Evolutionary conservation across 2,888 invertebrate genomes (phyloP), one percentile per base, ranked within the genome.

Genomic region (Drosophila subsilvestris): DNA sequence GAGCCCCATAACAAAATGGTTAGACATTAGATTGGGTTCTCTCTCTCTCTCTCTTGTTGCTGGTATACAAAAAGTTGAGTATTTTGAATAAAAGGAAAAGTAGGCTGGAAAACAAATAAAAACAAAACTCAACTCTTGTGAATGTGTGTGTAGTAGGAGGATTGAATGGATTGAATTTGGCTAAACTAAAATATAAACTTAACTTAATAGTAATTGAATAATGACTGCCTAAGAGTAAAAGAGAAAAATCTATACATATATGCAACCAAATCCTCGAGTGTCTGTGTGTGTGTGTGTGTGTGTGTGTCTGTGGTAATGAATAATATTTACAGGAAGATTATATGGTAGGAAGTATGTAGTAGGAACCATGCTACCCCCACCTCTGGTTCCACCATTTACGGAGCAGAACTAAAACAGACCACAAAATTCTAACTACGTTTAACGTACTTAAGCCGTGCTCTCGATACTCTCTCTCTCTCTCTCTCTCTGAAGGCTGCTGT

Each of bases 361-460:
- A 4, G 27, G 22, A 37, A 37, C 20, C 37, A 17, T 51, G 14
- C 17, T 10, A 29, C 9, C 8, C 20, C n/a, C 8, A 14, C n/a
- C 12, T 20, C 18, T 37, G 37, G 37, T 37, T 37, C 37, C 37
- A 8, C 12, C 47, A 12, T 25, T 25, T 4, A 5, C 10, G 43
- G 9, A n/a, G 37, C 37, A 42, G n/a, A 56, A 56, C 29, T 29
- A 25, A 56, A 56, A 44, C 70, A 80, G 37, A 37, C 2, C 37
- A 58, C 22, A 29, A 17, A 78, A 69, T 72, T 78, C 75, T 75
- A 75, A 58, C 76, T 75, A 82, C 80, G 74, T 86, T 86, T 76
- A 86, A 86, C 83, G 86, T 81, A 85, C 86, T 66, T 75, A 81
- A 85, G 81, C 81, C 86, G 79, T 74, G 86, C 77, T 82, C 77